These are phyloP conservation scores for Aphidius ervi DNA, from an alignment of 1,140 invertebrate species.

Conservation along the genomic window DNA sequence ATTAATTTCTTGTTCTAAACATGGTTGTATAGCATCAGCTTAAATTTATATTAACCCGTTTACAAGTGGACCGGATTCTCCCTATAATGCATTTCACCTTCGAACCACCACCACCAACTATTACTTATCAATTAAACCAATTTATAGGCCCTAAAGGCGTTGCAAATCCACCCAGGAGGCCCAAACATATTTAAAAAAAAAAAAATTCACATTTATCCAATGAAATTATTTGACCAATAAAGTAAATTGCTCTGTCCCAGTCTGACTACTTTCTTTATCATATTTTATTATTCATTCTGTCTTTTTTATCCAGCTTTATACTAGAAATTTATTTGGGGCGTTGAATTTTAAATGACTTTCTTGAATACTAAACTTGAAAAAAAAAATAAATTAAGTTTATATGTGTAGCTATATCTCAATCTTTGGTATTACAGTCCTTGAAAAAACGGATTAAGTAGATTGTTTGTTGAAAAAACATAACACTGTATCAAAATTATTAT, in stretches of 20 bases:
- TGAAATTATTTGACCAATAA: constrained; percentile 3
- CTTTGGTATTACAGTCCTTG: constrained; percentile 11
- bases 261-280: neutral
- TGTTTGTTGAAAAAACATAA: neutral
- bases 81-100: constrained; percentile 18
- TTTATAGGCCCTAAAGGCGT: constrained; percentile 29
- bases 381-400: neutral
- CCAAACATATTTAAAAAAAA: neutral
- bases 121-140: constrained; percentile 31
- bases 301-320: constrained; percentile 1
- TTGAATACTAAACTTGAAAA: constrained; percentile 2
- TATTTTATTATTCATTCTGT: neutral
- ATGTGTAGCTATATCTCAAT: constrained; percentile 11
- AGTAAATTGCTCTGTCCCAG: neutral
- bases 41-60: constrained; percentile 24
- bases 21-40: constrained; percentile 5
- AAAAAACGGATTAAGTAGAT: neutral
- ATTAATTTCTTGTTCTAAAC: constrained; percentile 1
- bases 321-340: constrained; percentile 17
- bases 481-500: constrained; percentile 4
- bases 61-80: constrained; percentile 28
- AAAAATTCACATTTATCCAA: neutral
- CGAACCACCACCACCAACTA: constrained; percentile 14
- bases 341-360: constrained; percentile 5
- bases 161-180: constrained; percentile 20